Evolutionary conservation across 2,113 vertebrate species (phyloP).

Genomic region (Narcine bancroftii): DNA sequence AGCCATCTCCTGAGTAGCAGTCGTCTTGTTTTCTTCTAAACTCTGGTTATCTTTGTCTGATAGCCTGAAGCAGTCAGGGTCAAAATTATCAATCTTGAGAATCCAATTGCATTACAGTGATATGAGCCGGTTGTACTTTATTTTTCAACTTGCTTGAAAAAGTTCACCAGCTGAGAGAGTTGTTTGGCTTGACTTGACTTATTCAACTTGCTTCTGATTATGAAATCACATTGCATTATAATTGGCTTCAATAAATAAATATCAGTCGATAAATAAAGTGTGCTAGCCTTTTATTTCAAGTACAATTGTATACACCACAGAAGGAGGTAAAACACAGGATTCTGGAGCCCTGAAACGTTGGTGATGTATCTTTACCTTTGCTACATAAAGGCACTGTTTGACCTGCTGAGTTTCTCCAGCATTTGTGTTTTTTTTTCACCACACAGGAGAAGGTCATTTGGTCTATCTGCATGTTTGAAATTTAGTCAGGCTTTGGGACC

Average conservation of each 20-base stretch:
- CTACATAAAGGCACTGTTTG: too few species aligned
- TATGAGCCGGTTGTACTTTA: neutral
- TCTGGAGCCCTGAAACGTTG: too few species aligned
- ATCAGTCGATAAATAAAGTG: neutral
- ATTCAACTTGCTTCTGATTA: neutral
- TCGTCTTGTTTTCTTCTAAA: neutral
- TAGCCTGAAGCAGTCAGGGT: neutral
- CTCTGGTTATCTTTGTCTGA: neutral
- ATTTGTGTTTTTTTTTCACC: too few species aligned
- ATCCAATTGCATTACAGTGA: neutral
- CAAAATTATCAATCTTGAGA: neutral
- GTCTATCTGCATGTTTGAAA: neutral
- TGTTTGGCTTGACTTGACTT: neutral
- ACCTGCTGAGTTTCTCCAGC: too few species aligned
- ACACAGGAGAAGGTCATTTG: neutral
- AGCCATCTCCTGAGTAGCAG: neutral
- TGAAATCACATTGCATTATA: neutral
- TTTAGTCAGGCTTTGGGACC: too few species aligned
- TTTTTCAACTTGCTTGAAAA: neutral
- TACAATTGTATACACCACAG: neutral
- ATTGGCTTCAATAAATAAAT: neutral
- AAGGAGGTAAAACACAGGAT: too few species aligned
- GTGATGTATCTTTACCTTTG: too few species aligned
- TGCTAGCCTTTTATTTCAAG: neutral
- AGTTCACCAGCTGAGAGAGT: neutral